Conservation (phyloP, 2,113 vertebrate species). For the Paramormyrops kingsleyae region DNA sequence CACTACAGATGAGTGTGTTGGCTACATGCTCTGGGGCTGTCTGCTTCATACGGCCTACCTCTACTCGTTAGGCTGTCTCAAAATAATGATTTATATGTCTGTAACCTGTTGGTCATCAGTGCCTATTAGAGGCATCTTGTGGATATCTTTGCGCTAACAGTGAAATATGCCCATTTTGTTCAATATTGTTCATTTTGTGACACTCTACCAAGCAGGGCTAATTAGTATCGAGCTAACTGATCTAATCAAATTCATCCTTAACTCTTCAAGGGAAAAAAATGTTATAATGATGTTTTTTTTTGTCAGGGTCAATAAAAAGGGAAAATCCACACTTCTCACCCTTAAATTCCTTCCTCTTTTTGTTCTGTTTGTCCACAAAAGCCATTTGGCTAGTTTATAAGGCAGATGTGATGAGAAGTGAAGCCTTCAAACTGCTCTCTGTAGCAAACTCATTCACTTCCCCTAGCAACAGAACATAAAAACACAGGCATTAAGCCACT, state of each 20-base stretch:
- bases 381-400: background rate
- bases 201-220: background rate
- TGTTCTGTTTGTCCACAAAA: background rate
- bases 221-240: background rate
- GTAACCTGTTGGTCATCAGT: background rate
- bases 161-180: background rate
- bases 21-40: background rate
- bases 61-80: background rate
- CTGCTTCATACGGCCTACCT: background rate
- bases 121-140: background rate
- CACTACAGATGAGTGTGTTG: background rate
- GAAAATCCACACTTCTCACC: background rate
- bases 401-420: background rate
- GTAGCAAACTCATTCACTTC: background rate
- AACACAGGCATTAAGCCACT: background rate
- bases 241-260: background rate
- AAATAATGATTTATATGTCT: background rate
- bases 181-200: background rate
- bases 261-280: background rate
- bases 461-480: background rate
- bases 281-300: background rate
- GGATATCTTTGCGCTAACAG: background rate
- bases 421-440: background rate
- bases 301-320: background rate
- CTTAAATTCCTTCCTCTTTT: background rate